These are phyloP conservation scores for Scaptomyza caliginosa DNA, from an alignment of 2,888 invertebrate genomes.

Conservation along the genomic window DNA sequence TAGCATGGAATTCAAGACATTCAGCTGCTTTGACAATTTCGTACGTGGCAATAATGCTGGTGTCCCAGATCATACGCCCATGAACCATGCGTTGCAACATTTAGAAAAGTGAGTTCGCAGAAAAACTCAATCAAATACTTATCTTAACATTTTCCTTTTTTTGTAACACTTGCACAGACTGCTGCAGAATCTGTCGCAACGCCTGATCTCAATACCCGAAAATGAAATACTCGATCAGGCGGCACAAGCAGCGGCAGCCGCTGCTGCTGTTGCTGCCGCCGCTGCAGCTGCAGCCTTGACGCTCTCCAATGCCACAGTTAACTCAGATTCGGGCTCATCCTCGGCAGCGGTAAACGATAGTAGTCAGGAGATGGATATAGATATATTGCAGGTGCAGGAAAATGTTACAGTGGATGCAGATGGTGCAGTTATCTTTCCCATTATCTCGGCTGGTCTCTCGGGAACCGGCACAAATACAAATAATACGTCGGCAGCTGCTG, in stretches of 20 bases:
- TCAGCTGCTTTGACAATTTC: constrained; percentile 95
- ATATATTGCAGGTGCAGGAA: constrained; percentile 86
- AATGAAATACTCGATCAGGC: constrained; percentile 85
- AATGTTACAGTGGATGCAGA: constrained; percentile 83
- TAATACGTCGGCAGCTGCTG: constrained; percentile 38
- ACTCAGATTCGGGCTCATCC: constrained; percentile 59
- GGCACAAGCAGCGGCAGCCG: constrained; percentile 82
- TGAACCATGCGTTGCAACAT: constrained; percentile 89
- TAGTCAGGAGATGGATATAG: constrained; percentile 86
- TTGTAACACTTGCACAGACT: constrained; percentile 83
- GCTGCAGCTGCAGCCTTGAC: constrained; percentile 78
- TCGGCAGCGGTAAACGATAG: constrained; percentile 77
- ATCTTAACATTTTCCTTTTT: neutral
- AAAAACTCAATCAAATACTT: neutral
- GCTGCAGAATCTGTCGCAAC: constrained; percentile 86
- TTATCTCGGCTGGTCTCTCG: constrained; percentile 40
- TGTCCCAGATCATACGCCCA: constrained; percentile 91
- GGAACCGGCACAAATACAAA: constrained; percentile 37
- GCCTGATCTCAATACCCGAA: constrained; percentile 86
- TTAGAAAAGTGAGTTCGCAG: constrained; percentile 86
- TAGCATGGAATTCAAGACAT: constrained; percentile 92
- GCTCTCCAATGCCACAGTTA: constrained; percentile 67
- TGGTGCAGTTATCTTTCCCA: constrained; percentile 81
- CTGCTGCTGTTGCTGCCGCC: constrained; percentile 80
- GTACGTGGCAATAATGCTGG: constrained; percentile 92